These are phyloP conservation scores for Paedocypris sp. DNA, from an alignment of 2,113 vertebrate genomes.

Conservation along the genomic window DNA sequence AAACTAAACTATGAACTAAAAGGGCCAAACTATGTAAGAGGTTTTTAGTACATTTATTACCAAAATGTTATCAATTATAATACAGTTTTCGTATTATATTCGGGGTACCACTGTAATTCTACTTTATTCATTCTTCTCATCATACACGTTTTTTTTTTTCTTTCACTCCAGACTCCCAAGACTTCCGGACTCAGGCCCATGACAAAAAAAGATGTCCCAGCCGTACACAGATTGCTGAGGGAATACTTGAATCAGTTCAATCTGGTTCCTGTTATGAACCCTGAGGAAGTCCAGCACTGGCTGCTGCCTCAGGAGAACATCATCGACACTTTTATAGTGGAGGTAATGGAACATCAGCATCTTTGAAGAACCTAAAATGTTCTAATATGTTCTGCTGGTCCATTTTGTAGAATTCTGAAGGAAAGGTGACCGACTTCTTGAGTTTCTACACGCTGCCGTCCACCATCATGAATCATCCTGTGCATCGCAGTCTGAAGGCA, in stretches of 20 bases:
- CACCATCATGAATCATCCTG: constrained; percentile 96
- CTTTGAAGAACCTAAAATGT: not conserved
- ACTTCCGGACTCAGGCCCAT: constrained; percentile 76
- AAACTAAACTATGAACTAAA: no score
- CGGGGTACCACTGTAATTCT: no score
- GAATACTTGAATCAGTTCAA: constrained; percentile 86
- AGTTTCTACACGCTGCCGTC: constrained; percentile 97
- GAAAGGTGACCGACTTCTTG: constrained; percentile 87
- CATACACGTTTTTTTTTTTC: not conserved
- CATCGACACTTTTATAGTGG: constrained; percentile 90
- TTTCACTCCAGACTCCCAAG: constrained; percentile 72
- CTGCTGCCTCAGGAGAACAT: constrained; percentile 92
- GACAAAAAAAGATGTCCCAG: constrained; percentile 78
- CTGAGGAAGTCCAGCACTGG: constrained; percentile 91
- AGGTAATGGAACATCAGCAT: constrained; percentile 57
- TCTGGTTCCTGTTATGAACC: constrained; percentile 80
- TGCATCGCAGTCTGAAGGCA: constrained; percentile 94
- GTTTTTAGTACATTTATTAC: no score
- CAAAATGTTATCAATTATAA: no score
- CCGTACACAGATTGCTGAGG: constrained; percentile 75
- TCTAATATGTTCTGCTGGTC: not conserved
- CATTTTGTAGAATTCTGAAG: constrained; percentile 58
- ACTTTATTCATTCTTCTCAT: not conserved
- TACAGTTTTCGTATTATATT: no score
- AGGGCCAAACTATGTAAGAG: no score